Evolutionary conservation across 2,888 invertebrate genomes (phyloP).

Genomic region (Drosophila nr. fundita): DNA sequence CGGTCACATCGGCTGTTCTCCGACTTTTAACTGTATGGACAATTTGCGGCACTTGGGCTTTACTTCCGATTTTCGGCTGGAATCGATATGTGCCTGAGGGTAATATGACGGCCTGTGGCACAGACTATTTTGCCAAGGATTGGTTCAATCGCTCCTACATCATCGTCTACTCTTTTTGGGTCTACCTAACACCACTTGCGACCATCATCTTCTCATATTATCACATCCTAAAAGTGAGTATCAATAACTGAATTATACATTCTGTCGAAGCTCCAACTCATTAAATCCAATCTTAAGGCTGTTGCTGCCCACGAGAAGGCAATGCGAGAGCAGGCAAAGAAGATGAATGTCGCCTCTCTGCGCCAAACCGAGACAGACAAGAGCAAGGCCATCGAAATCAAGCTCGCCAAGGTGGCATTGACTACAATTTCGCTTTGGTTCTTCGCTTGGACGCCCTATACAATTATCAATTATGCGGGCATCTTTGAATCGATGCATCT

Average conservation of each 20-base stretch:
- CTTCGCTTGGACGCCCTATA: constrained; percentile 89
- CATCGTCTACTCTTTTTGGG: constrained; percentile 86
- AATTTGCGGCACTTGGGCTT: constrained; percentile 86
- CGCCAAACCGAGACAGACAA: constrained; percentile 85
- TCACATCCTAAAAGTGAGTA: constrained; percentile 87
- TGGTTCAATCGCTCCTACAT: constrained; percentile 87
- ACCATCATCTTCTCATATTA: constrained; percentile 88
- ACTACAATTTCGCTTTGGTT: constrained; percentile 88
- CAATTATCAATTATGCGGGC: constrained; percentile 86
- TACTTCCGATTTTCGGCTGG: constrained; percentile 88
- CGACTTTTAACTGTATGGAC: constrained; percentile 87
- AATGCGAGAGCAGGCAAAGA: constrained; percentile 88
- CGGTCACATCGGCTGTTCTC: constrained; percentile 86
- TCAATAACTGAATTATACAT: no score
- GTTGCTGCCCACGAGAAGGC: constrained; percentile 87
- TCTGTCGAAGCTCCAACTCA: no score
- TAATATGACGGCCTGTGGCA: constrained; percentile 88
- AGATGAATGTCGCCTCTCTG: constrained; percentile 88
- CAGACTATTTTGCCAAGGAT: constrained; percentile 86
- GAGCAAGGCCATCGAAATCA: constrained; percentile 86
- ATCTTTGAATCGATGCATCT: constrained; percentile 85
- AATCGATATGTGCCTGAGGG: constrained; percentile 89
- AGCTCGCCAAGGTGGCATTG: constrained; percentile 87
- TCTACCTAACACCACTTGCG: constrained; percentile 85
- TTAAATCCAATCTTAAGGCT: constrained; percentile 79